Evolutionary conservation across 1,140 invertebrate genomes (phyloP), one percentile per base, ranked within the genome.

Genomic region (Lordiphosa collinella): DNA sequence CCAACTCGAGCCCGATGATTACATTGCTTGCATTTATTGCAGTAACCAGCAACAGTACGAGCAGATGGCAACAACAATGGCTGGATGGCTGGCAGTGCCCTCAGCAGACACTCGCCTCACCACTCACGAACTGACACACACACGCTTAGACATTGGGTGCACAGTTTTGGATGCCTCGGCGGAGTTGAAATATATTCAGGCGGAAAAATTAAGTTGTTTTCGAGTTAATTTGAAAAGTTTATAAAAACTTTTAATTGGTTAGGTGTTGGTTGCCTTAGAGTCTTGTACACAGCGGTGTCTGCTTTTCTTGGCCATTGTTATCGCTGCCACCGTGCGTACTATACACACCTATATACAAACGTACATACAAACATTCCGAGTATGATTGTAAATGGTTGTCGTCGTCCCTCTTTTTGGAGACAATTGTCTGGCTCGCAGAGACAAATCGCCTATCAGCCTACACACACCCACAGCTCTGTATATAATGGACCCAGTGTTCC

Each of bases 221-320:
- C 55, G 54, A 71, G 68, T 71, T 71, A 71, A 55, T 71, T 71
- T 64, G 53, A 71, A 71, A 68, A 71, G 64, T 71, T 71, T 47
- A 55, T 13, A 52, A 67, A 71, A 71, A 71, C 57, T 71, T 71
- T 71, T 71, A 71, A 71, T 71, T 71, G 68, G 68, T 71, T 68
- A 68, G 68, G 68, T 71, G 67, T 67, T 55, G 59, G 34, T 64
- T 46, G 61, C 48, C 35, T 50, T 55, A 22, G 16, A 7, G 16
- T 22, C 16, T n/a, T 32, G 14, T 38, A 43, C 22, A 6, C 22
- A 25, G 6, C 22, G 37, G 13, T 50, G 25, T 29, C 38, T 48
- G 37, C 11, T 48, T 32, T 31, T 56, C 31, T 12, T 34, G 22
- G 40, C 32, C 40, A 38, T 50, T 62, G 51, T 49, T 25, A 7